These are phyloP conservation scores for Athrips mouffetella DNA, from an alignment of 2,888 invertebrate species.

Conservation along the genomic window DNA sequence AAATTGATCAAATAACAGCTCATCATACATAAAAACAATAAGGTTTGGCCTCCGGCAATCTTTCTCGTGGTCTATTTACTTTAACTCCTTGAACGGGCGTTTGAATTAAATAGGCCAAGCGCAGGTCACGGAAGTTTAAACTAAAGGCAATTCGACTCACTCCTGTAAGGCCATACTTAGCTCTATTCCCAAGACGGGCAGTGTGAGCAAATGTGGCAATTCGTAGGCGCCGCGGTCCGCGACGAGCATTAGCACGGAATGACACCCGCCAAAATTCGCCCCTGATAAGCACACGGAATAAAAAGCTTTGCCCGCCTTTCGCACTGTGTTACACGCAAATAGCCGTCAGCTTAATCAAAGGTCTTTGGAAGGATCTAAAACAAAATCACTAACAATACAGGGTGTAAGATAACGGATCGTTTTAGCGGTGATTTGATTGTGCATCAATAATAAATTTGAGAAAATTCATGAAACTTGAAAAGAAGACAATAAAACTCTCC, in stretches of 20 bases:
- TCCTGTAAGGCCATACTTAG: background rate
- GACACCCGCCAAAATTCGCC: conserved; percentile 72
- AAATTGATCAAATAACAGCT: too few relatives aligned
- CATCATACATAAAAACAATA: too few relatives aligned
- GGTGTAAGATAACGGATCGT: background rate
- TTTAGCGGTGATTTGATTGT: too few relatives aligned
- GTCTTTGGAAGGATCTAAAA: background rate
- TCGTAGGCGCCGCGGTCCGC: conserved; percentile 68
- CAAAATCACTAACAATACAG: too few relatives aligned
- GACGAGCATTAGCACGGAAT: conserved; percentile 75
- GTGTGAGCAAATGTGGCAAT: conserved; percentile 66
- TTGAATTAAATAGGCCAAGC: background rate
- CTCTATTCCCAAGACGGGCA: conserved; percentile 36
- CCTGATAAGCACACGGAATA: conserved; percentile 61
- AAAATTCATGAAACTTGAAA: too few relatives aligned
- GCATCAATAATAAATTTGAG: too few relatives aligned
- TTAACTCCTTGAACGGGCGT: too few relatives aligned
- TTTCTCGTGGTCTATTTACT: too few relatives aligned
- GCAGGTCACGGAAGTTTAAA: too few relatives aligned
- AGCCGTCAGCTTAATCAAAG: background rate
- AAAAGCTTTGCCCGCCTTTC: conserved; percentile 51
- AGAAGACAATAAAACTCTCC: too few relatives aligned
- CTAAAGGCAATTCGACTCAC: too few relatives aligned
- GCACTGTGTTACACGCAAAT: conserved; percentile 36
- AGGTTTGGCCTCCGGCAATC: too few relatives aligned